These are phyloP conservation scores for Sogatella furcifera DNA, from an alignment of 1,140 invertebrate genomes.

Conservation along the genomic window DNA sequence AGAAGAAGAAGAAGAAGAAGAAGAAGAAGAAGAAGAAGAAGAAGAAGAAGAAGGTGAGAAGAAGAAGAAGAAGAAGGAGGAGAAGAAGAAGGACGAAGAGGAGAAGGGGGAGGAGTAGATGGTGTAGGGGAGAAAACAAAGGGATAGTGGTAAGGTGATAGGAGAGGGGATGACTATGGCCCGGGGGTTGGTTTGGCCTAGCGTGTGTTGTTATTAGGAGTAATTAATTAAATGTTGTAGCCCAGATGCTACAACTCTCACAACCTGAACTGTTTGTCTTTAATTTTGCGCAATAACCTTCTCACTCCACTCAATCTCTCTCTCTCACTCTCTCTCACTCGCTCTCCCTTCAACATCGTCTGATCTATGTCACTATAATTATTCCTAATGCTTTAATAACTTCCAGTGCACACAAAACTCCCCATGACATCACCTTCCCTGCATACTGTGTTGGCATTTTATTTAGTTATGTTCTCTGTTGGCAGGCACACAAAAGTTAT, in stretches of 20 bases:
- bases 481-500: too few relatives aligned
- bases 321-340: neutral
- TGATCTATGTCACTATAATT: neutral
- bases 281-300: neutral
- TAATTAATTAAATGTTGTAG: slow-evolving; percentile 1
- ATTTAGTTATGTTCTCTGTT: too few relatives aligned
- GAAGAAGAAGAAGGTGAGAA: too few relatives aligned
- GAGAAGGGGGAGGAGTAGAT: neutral
- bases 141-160: too few relatives aligned
- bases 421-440: too few relatives aligned
- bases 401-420: neutral
- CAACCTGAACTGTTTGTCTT: slow-evolving; percentile 1
- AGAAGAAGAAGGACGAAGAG: neutral
- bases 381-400: neutral
- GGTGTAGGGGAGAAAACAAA: neutral
- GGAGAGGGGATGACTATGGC: too few relatives aligned
- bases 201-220: slow-evolving; percentile 1
- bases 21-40: too few relatives aligned
- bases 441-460: too few relatives aligned
- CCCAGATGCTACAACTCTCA: neutral
- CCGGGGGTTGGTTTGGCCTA: too few relatives aligned
- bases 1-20: too few relatives aligned
- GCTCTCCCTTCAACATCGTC: neutral
- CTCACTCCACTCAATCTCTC: neutral
- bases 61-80: too few relatives aligned